Evolutionary conservation across 2,797 vertebrate genomes (phyloP).

Genomic region (Taenioides sp.): DNA sequence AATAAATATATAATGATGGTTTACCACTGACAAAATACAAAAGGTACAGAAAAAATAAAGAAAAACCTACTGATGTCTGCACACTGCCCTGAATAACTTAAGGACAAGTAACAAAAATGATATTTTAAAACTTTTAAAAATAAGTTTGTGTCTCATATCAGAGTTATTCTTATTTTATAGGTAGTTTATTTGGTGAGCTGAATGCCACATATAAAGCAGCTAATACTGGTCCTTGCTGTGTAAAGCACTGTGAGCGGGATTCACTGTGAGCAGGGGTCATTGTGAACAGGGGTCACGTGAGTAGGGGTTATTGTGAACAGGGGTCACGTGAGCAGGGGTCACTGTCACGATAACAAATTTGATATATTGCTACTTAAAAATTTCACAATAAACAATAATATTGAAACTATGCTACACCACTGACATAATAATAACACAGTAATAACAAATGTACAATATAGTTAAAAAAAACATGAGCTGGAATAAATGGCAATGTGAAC

Average conservation of each 20-base stretch:
- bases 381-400: too few relatives aligned
- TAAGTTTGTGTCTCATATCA: background rate
- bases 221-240: background rate
- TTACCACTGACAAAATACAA: background rate
- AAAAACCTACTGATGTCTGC: background rate
- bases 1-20: background rate
- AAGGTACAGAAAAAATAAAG: background rate
- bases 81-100: background rate
- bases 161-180: background rate
- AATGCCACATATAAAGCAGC: background rate
- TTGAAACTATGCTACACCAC: too few relatives aligned
- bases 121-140: background rate
- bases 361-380: too few relatives aligned
- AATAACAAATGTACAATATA: too few relatives aligned
- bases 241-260: constrained; percentile 27
- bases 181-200: background rate
- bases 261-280: constrained; percentile 26
- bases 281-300: too few relatives aligned
- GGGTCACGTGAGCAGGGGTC: too few relatives aligned
- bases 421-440: too few relatives aligned
- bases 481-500: too few relatives aligned
- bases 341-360: too few relatives aligned
- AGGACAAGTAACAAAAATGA: background rate
- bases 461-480: too few relatives aligned
- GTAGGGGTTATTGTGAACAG: too few relatives aligned